Evolutionary conservation across 1,140 invertebrate genomes (phyloP), one percentile per base, ranked within the genome.

Genomic region (Drosophila tani): DNA sequence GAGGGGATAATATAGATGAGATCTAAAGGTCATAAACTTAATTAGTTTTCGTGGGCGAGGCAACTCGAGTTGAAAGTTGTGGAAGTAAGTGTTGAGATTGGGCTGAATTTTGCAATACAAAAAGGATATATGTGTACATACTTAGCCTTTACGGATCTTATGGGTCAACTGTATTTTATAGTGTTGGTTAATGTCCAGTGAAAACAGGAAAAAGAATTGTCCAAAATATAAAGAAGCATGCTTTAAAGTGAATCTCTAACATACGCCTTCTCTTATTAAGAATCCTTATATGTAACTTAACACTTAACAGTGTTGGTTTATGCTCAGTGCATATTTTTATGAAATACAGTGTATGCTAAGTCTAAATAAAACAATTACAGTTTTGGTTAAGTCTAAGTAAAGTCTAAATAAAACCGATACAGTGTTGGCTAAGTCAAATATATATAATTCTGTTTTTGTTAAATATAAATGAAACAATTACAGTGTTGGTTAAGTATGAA

Each of bases 11-110:
- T 15, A 11, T 3, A 15, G 32, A 38, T 38, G 12, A 21, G 5
- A 21, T 40, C 7, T 38, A 40, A 55, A 55, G 32, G 32, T 15
- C 15, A 55, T 55, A 15, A 55, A 55, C 32, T 56, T 56, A 24
- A 56, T 56, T 40, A 40, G 53, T 24, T 55, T 21, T 11, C 21
- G 4, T 21, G 53, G 11, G 4, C 2, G 0, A 17, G 50, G 17
- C 5, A 38, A 5, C 17, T 15, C 0, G 38, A 9, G 15, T 19
- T 5, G 49, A 50, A 21, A 19, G 4, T 15, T 4, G 7, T 15
- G 19, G 1, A 15, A 9, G 19, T 1, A 21, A n/a, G 17, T 21
- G 32, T 15, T 55, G 19, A 11, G 5, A 40, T 40, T 40, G 4
- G 5, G 40, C 11, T 40, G 6, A 40, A 2, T 19, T 11, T 38